Base-by-base conservation (phyloP, 2,888 invertebrate species). In the Beris morrisii region DNA sequence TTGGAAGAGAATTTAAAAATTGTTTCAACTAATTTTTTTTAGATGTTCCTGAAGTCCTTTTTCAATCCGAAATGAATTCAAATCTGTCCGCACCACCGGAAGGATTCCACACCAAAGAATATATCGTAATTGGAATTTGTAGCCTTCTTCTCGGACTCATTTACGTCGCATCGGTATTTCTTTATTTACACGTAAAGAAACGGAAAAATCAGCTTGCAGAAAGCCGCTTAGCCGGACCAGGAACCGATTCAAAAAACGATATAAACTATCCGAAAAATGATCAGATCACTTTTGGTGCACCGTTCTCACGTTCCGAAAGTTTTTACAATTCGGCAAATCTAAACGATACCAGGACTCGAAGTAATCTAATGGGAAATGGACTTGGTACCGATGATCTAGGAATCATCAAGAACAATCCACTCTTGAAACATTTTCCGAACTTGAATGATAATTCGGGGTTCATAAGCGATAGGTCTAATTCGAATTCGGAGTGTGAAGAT, bases 101-200 rank as follows among this genome's bases (percentile, higher is more conserved):
- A 55, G 88, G 90, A 54, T 83, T 93, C 67, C 86, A 87, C 30
- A 83, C 88, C 12, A 85, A 88, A 9, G 93, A 93, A 80, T 93
- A 93, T 74, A 86, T 92, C 22, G 91, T 92, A 0, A 92, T 94
- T 67, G 93, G 91, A 38, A 85, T 92, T 55, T 91, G 91, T 73
- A 91, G 93, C 15, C 83, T 93, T 15, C 83, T 93, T n/a, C 82
- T 94, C n/a, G 93, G 92, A 0, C 83, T 93, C 43, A 90, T 93
- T 73, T 94, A 94, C 79, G 90, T 93, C 15, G 90, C 92, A 0
- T 93, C 93, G 5, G 91, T 93, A 28, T 89, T 92, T 69, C 83
- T 93, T 12, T 94, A 92, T 76, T 78, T 94, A 54, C 91, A 92
- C 76, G 86, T 92, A 70, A 85, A 90, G 73, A 90, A 87, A 78